Base-by-base conservation (phyloP, 2,888 invertebrate species). In the Geotrupes spiniger region DNA sequence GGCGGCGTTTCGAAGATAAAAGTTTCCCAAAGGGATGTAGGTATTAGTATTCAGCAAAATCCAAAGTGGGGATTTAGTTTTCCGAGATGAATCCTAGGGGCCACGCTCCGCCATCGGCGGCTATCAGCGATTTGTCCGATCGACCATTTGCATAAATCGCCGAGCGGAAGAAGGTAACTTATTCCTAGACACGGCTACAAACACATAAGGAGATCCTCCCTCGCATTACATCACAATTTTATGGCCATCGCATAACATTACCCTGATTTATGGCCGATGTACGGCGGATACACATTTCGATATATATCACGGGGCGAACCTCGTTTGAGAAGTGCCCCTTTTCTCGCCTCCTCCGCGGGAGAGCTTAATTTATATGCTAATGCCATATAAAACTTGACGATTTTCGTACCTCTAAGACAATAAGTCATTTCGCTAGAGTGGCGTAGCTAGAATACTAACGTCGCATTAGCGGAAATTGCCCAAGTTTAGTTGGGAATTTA, bases 341-440 rank as follows among this genome's bases (percentile, higher is more conserved):
- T n/a, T n/a, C n/a, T 21, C 21, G 21, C 6, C 21, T 21, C 4
- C 3, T 3, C 3, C 3, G 6, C 26, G 43, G 37, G 48, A 53
- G 54, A 56, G 55, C 57, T 58, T 58, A 56, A 60, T 60, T 60
- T 60, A 58, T 58, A 60, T 60, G 60, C 58, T 58, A 60, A 60
- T 60, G 54, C 52, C 56, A 56, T 56, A 58, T 58, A 58, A 60
- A 58, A 60, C 58, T 60, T 60, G 53, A 58, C 58, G 58, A 58
- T 58, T 60, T 57, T 58, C 49, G 50, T 50, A 58, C 57, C 50
- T 46, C 44, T 52, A 52, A 53, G 55, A 57, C 58, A 57, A 56
- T 60, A 58, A 57, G 53, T 58, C 60, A 60, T 54, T 56, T 44
- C 43, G 45, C 45, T 39, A 38, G 48, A 28, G 25, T 41, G 26